phyloP scores from a whole-genome alignment of 1,140 invertebrate species.

The Cydia pomonella region DNA sequence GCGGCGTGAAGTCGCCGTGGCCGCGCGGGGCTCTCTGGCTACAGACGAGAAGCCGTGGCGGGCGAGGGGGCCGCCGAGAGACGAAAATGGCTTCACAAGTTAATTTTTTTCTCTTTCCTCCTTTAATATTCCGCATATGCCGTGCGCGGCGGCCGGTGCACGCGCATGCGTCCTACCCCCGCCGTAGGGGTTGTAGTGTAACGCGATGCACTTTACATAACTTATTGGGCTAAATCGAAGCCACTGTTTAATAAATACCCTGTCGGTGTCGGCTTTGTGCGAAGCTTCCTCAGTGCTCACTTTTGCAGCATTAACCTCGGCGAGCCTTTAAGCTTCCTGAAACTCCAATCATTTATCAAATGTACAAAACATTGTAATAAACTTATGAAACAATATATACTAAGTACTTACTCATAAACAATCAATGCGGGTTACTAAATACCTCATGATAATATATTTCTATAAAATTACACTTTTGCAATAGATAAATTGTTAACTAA shows the following conservation, averaged over 20 bases:
- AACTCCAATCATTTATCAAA: slow-evolving; percentile 63
- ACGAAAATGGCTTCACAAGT: slow-evolving; percentile 80
- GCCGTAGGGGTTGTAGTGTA: slow-evolving; percentile 72
- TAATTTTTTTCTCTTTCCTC: slow-evolving; percentile 81
- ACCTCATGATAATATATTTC: not conserved
- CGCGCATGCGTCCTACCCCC: slow-evolving; percentile 73
- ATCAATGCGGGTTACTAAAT: not conserved
- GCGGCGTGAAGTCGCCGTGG: slow-evolving; percentile 54
- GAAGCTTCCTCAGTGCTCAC: slow-evolving; percentile 60
- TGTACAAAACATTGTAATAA: slow-evolving; percentile 10
- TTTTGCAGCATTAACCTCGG: slow-evolving; percentile 67
- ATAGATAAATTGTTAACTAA: not conserved
- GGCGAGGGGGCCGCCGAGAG: slow-evolving; percentile 69
- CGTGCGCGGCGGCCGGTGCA: slow-evolving; percentile 70
- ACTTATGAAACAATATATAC: slow-evolving; percentile 1
- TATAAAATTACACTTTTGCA: not conserved
- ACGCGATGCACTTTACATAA: slow-evolving; percentile 79
- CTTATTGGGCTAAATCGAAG: slow-evolving; percentile 77
- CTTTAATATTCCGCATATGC: slow-evolving; percentile 80
- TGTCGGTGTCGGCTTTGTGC: slow-evolving; percentile 73
- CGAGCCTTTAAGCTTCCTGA: slow-evolving; percentile 58
- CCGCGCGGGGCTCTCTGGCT: slow-evolving; percentile 63
- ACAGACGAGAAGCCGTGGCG: slow-evolving; percentile 60
- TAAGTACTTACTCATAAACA: slow-evolving; percentile 10
- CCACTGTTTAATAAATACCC: slow-evolving; percentile 77